These are phyloP conservation scores for Pontoporia blainvillei DNA, from an alignment of 2,113 vertebrate genomes.

Conservation along the genomic window DNA sequence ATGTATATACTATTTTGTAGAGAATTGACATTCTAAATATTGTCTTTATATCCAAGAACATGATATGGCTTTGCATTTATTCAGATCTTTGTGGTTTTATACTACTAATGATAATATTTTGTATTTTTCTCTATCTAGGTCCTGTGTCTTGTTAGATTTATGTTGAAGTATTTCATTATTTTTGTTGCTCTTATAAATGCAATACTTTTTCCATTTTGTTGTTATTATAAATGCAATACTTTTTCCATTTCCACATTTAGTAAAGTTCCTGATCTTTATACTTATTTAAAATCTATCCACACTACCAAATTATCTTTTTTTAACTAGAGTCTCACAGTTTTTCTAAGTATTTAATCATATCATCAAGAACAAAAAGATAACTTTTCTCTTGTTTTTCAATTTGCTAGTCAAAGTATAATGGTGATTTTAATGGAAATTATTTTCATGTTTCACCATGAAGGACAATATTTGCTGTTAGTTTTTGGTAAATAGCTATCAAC, in stretches of 20 bases:
- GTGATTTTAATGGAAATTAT: not conserved
- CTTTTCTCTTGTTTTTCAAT: not conserved
- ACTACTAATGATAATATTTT: not conserved
- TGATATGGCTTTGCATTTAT: not conserved
- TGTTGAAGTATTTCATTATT: not conserved
- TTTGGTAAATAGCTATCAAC: not conserved
- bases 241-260: not conserved
- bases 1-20: not conserved
- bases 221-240: not conserved
- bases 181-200: not conserved
- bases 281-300: not conserved
- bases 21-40: not conserved
- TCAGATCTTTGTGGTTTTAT: constrained; percentile 2
- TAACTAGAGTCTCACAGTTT: not conserved
- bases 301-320: not conserved
- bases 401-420: not conserved
- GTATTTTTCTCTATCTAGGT: not conserved
- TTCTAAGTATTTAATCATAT: not conserved
- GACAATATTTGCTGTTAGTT: not conserved
- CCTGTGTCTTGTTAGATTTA: not conserved
- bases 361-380: not conserved
- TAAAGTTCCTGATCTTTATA: not conserved
- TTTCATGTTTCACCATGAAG: not conserved
- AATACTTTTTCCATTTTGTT: not conserved
- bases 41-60: not conserved